A percentile compares a stretch with the other conserved stretches of the same genome.
Evolutionary conservation across 2,797 vertebrate species (phyloP).

Genomic region (Acanthopagrus latus): DNA sequence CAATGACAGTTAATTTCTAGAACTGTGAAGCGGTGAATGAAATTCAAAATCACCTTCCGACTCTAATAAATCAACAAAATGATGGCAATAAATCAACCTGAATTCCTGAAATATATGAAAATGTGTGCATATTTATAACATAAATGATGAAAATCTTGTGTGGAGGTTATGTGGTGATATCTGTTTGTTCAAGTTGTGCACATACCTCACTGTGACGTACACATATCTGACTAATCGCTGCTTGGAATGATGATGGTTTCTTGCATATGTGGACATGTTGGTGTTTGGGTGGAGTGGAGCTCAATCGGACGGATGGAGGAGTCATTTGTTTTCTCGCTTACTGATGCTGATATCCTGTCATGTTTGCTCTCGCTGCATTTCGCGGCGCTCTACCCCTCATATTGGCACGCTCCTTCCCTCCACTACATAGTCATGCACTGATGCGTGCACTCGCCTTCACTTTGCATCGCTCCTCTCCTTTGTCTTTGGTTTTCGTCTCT

Average conservation of each 20-base stretch:
- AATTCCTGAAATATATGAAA: too few relatives aligned
- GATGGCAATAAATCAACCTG: too few relatives aligned
- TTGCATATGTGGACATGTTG: constrained; percentile 45
- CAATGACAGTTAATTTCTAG: too few relatives aligned
- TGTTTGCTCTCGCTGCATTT: constrained; percentile 63
- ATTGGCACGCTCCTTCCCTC: constrained; percentile 55
- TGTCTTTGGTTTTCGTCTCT: constrained; percentile 49
- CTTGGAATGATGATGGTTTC: constrained; percentile 41
- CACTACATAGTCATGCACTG: constrained; percentile 53
- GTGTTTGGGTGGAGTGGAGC: constrained; percentile 32
- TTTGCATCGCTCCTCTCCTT: constrained; percentile 61
- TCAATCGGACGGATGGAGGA: constrained; percentile 47
- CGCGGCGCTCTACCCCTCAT: constrained; percentile 47
- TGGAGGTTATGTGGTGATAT: too few relatives aligned
- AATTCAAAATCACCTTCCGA: too few relatives aligned
- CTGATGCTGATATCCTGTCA: constrained; percentile 66
- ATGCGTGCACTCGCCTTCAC: constrained; percentile 65
- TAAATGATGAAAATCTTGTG: too few relatives aligned
- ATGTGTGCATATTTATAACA: too few relatives aligned
- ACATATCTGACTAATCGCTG: constrained; percentile 40
- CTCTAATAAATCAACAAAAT: too few relatives aligned
- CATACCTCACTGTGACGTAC: not conserved
- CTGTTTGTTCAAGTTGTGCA: not conserved
- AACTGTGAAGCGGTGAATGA: too few relatives aligned
- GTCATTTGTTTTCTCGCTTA: constrained; percentile 59